Percentiles rank a stretch among this genome's conserved stretches.
phyloP scores from a whole-genome alignment of 1,140 invertebrate genomes.

The Solenopsis invicta region DNA sequence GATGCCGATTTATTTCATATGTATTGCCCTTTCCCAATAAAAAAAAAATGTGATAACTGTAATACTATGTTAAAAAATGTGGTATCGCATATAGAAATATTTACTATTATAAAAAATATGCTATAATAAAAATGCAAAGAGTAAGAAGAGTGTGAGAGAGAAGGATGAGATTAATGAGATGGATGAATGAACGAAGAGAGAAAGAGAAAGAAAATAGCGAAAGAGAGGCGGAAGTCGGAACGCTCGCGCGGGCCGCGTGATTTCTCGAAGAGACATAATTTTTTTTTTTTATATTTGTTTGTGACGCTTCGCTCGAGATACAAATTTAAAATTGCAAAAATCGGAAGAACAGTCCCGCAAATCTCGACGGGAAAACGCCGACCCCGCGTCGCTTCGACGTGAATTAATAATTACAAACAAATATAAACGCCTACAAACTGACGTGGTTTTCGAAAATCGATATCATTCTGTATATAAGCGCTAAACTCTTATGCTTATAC shows the following conservation, averaged over 20 bases:
- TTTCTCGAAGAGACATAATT: constrained; percentile 42
- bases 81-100: constrained; percentile 82
- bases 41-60: constrained; percentile 83
- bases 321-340: neutral
- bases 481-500: constrained; percentile 70
- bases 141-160: constrained; percentile 16
- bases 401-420: constrained; percentile 47
- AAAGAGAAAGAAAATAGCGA: constrained; percentile 10
- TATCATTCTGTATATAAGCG: constrained; percentile 81
- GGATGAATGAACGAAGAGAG: constrained; percentile 27
- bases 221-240: constrained; percentile 56
- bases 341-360: neutral
- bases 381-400: constrained; percentile 19
- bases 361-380: constrained; percentile 23
- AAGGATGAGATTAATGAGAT: constrained; percentile 3
- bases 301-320: neutral
- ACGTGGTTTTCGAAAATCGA: constrained; percentile 82
- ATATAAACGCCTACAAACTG: constrained; percentile 74
- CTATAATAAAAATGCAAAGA: constrained; percentile 70
- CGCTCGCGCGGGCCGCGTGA: constrained; percentile 25
- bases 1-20: constrained; percentile 63
- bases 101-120: constrained; percentile 79
- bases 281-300: constrained; percentile 21
- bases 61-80: constrained; percentile 54
- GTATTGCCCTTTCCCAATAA: constrained; percentile 77